phyloP scores from a whole-genome alignment of 2,888 invertebrate species.

The Mongoloraphidia duomilia region DNA sequence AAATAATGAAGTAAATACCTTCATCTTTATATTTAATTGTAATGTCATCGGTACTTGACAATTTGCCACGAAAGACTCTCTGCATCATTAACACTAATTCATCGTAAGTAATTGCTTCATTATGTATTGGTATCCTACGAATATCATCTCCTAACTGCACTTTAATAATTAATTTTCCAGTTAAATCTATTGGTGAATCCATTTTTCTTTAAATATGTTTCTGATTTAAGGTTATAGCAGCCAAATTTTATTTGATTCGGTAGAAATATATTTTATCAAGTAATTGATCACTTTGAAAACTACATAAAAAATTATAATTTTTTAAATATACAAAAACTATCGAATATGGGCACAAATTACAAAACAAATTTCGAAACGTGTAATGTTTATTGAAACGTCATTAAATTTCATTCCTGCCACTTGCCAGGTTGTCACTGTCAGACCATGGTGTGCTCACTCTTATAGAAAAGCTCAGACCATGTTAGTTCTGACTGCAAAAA shows the following conservation, averaged over 20 bases:
- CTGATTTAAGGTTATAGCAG: conserved; percentile 1
- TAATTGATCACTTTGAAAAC: not conserved
- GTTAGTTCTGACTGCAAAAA: too few species aligned
- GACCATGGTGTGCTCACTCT: too few species aligned
- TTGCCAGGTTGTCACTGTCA: too few species aligned
- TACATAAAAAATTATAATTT: too few species aligned
- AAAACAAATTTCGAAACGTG: too few species aligned
- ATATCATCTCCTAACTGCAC: conserved; percentile 51
- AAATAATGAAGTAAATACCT: conserved; percentile 29
- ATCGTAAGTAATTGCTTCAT: conserved; percentile 56
- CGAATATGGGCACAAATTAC: too few species aligned
- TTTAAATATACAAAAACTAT: too few species aligned
- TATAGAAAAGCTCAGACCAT: too few species aligned
- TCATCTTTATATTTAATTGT: conserved; percentile 58
- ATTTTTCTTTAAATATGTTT: too few species aligned
- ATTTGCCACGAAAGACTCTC: conserved; percentile 47
- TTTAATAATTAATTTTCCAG: conserved; percentile 38
- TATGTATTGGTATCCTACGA: conserved; percentile 51
- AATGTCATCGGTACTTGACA: conserved; percentile 48
- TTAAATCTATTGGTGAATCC: conserved; percentile 31
- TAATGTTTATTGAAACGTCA: too few species aligned
- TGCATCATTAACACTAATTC: conserved; percentile 60
- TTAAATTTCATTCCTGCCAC: too few species aligned
- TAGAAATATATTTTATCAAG: not conserved
- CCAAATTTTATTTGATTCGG: not conserved